These are phyloP conservation scores for Alca torda DNA, from an alignment of 2,797 vertebrate species.

Conservation along the genomic window DNA sequence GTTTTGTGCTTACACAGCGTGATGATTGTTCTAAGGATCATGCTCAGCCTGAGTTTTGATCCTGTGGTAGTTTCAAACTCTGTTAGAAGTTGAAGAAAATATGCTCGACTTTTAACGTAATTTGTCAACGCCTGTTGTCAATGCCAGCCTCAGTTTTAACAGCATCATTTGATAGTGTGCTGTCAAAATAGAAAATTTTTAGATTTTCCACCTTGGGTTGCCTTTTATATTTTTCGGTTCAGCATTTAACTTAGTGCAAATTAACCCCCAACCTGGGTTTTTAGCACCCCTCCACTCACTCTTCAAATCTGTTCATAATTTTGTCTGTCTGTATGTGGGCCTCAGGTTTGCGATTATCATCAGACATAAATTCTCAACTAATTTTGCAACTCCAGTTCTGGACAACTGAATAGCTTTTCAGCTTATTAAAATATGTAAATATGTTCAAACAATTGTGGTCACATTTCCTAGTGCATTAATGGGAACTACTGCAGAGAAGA, in stretches of 20 bases:
- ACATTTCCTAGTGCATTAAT: neutral
- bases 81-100: neutral
- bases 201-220: neutral
- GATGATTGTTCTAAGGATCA: neutral
- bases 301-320: neutral
- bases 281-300: neutral
- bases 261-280: neutral
- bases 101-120: neutral
- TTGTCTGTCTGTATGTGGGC: neutral
- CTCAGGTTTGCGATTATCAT: neutral
- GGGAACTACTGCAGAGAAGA: neutral
- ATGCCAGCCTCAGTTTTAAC: neutral
- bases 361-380: neutral
- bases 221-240: neutral
- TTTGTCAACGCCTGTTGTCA: neutral
- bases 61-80: neutral
- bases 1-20: neutral
- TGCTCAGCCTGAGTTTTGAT: neutral
- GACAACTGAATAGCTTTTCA: neutral
- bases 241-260: neutral
- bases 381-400: neutral
- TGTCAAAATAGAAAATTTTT: neutral
- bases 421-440: neutral
- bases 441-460: neutral
- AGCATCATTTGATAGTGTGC: neutral